A percentile compares a stretch with the other conserved stretches of the same genome.
Conservation (phyloP, 2,113 vertebrate genomes). For the Carassius gibelio region DNA sequence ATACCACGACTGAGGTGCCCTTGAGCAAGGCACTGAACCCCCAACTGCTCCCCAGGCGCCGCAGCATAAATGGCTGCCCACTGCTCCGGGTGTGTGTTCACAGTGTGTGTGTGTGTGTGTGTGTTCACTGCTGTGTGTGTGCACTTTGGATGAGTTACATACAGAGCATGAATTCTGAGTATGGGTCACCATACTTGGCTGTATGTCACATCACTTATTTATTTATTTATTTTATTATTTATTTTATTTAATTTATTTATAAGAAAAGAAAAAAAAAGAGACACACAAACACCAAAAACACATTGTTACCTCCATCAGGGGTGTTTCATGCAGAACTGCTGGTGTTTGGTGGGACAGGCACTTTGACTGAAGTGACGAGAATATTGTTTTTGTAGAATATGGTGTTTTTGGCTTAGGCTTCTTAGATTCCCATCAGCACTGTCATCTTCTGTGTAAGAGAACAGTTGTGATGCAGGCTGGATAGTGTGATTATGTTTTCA, state of each 20-base stretch:
- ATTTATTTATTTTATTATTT: too few species aligned
- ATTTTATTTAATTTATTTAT: constrained; percentile 1
- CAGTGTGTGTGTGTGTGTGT: too few species aligned
- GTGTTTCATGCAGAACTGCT: constrained; percentile 12
- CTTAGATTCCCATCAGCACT: not conserved
- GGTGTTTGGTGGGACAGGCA: not conserved
- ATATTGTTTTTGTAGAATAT: not conserved
- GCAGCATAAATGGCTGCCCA: too few species aligned
- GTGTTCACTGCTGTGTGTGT: too few species aligned
- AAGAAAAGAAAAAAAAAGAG: not conserved
- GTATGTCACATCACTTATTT: too few species aligned
- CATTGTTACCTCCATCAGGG: constrained; percentile 19
- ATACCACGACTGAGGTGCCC: too few species aligned
- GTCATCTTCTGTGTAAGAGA: not conserved
- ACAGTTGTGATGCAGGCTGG: not conserved
- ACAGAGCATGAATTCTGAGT: too few species aligned
- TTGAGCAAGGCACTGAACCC: too few species aligned
- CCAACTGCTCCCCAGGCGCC: too few species aligned
- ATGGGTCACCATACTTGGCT: too few species aligned
- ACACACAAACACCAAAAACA: constrained; percentile 29
- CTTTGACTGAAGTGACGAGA: not conserved
- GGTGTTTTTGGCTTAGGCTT: not conserved
- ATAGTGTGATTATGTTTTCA: not conserved
- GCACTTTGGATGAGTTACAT: too few species aligned
- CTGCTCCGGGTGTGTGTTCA: too few species aligned